Conservation (phyloP, 1,140 invertebrate genomes). For the Drosophila hydei region DNA sequence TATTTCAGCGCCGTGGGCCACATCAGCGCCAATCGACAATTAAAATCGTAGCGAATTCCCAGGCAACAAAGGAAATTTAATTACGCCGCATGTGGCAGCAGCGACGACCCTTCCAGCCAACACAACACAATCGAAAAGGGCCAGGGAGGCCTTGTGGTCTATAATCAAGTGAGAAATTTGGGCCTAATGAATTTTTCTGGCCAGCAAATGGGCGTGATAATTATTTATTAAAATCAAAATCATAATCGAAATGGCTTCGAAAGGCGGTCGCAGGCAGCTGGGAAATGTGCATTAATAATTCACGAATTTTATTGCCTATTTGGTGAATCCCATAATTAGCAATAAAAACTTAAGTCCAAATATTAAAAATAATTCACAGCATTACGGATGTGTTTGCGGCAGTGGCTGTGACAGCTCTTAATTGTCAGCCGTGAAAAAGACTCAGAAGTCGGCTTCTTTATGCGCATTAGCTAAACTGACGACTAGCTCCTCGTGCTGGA, state of each 20-base stretch:
- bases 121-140: slow-evolving; percentile 44
- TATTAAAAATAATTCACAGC: slow-evolving; percentile 51
- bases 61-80: slow-evolving; percentile 79
- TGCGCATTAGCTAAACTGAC: slow-evolving; percentile 30
- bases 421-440: slow-evolving; percentile 71
- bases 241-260: slow-evolving; percentile 55
- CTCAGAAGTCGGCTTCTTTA: slow-evolving; percentile 37
- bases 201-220: slow-evolving; percentile 64
- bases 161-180: slow-evolving; percentile 76
- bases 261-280: slow-evolving; percentile 49
- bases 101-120: slow-evolving; percentile 53
- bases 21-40: slow-evolving; percentile 54
- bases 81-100: slow-evolving; percentile 72
- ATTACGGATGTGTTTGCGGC: slow-evolving; percentile 57
- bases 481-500: slow-evolving; percentile 39
- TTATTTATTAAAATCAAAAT: slow-evolving; percentile 40
- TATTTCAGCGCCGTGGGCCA: slow-evolving; percentile 52
- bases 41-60: slow-evolving; percentile 79
- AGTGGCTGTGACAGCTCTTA: slow-evolving; percentile 43
- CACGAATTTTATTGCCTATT: slow-evolving; percentile 30
- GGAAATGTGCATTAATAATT: slow-evolving; percentile 29
- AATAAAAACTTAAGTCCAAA: slow-evolving; percentile 12
- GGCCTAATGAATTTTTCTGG: slow-evolving; percentile 72
- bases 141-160: slow-evolving; percentile 39
- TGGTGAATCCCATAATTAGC: slow-evolving; percentile 18